A percentile compares a stretch with the other conserved stretches of the same genome.
Conservation (phyloP, 2,797 vertebrate species). For the Molossus alvarezi region DNA sequence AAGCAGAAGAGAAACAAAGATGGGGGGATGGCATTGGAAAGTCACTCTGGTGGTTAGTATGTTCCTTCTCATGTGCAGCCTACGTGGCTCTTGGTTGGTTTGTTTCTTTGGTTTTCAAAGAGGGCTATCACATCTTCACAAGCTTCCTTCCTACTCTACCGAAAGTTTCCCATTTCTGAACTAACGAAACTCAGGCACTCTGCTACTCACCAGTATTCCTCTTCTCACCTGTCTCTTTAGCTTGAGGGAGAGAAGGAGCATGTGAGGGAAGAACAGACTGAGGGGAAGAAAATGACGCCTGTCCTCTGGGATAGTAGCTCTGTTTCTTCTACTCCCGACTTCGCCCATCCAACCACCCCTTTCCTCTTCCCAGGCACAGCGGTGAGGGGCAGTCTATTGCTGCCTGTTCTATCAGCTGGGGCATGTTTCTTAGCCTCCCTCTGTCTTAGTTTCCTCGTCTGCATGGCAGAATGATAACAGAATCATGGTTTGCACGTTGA, state of each 20-base stretch:
- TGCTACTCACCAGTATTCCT: not conserved
- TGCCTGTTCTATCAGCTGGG: not conserved
- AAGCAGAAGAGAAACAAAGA: not conserved
- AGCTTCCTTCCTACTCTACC: not conserved
- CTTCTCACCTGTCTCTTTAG: not conserved
- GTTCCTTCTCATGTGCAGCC: not conserved
- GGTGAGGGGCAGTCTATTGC: not conserved
- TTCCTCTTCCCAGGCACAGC: not conserved
- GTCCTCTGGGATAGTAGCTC: not conserved
- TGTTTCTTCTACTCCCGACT: not conserved
- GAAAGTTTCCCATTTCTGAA: not conserved
- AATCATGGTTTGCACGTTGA: not conserved
- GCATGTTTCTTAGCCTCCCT: not conserved
- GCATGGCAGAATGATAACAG: not conserved
- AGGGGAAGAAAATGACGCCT: not conserved
- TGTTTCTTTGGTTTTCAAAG: constrained; percentile 45
- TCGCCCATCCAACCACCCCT: not conserved
- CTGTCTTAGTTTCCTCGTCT: not conserved
- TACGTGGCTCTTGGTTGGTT: not conserved
- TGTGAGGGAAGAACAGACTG: not conserved
- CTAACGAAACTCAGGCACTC: not conserved
- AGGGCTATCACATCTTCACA: not conserved
- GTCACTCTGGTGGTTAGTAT: too few species aligned
- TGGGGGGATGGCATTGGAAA: not conserved
- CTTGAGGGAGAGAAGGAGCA: not conserved